Conservation (phyloP, 2,797 vertebrate genomes). For the Platyrinchus mystaceus region DNA sequence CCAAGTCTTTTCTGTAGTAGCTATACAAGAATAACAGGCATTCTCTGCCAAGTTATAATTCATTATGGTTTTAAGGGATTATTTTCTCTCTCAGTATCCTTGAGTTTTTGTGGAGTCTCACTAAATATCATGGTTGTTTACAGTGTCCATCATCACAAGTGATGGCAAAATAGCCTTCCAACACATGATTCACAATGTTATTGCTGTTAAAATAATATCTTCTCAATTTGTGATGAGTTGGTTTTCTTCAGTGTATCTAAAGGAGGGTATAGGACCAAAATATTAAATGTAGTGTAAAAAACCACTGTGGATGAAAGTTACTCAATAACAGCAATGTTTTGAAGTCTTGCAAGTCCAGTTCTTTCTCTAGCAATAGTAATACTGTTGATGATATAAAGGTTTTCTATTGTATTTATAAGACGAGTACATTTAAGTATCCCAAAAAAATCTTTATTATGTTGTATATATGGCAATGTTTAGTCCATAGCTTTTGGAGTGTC, state of each 20-base stretch:
- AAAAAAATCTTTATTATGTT: neutral
- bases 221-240: neutral
- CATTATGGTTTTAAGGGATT: neutral
- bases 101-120: conserved; percentile 30
- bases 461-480: neutral
- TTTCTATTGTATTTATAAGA: neutral
- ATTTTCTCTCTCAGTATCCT: neutral
- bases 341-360: neutral
- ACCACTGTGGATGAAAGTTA: neutral
- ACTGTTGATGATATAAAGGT: neutral
- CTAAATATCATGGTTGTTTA: conserved; percentile 1
- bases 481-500: neutral
- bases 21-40: neutral
- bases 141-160: conserved; percentile 14
- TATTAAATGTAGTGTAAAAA: neutral
- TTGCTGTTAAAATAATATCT: conserved; percentile 39
- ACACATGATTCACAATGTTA: neutral
- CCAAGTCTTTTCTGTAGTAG: neutral
- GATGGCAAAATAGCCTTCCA: conserved; percentile 16
- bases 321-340: neutral
- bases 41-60: conserved; percentile 8
- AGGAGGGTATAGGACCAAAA: neutral
- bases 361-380: neutral
- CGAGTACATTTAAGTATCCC: neutral
- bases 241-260: conserved; percentile 14